Evolutionary conservation across 2,888 invertebrate genomes (phyloP).

Genomic region (Caradrina kadenii): DNA sequence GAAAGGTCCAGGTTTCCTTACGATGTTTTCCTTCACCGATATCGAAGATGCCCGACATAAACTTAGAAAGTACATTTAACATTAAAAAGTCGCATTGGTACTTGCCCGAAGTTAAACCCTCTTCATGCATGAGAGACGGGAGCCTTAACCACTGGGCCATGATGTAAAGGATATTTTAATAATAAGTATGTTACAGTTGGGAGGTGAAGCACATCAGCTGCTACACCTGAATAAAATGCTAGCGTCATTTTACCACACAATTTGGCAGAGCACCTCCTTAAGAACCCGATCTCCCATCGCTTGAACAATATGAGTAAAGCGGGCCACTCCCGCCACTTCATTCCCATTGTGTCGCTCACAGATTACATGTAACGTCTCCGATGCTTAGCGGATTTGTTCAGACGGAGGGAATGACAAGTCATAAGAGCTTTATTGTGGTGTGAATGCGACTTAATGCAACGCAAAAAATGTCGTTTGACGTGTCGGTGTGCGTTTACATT

Average conservation of each 20-base stretch:
- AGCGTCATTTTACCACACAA: slow-evolving; percentile 36
- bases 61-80: too few species aligned
- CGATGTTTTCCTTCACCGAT: too few species aligned
- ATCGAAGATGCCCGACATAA: too few species aligned
- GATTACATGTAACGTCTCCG: slow-evolving; percentile 64
- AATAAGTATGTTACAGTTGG: not conserved
- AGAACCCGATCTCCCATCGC: slow-evolving; percentile 31
- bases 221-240: slow-evolving; percentile 11
- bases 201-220: slow-evolving; percentile 19
- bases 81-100: too few species aligned
- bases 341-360: slow-evolving; percentile 57
- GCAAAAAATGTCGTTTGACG: slow-evolving; percentile 68
- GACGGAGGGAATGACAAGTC: slow-evolving; percentile 66
- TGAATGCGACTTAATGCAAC: slow-evolving; percentile 71
- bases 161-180: slow-evolving; percentile 10
- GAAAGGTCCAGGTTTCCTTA: too few species aligned
- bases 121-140: too few species aligned
- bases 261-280: slow-evolving; percentile 49
- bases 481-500: slow-evolving; percentile 49
- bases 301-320: slow-evolving; percentile 48
- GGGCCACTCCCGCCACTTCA: slow-evolving; percentile 59
- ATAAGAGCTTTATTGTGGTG: slow-evolving; percentile 66
- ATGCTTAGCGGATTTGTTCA: slow-evolving; percentile 59
- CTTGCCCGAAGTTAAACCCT: too few species aligned
- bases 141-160: too few species aligned